Evolutionary conservation across 2,797 vertebrate species (phyloP).

Genomic region (Psittacula echo): DNA sequence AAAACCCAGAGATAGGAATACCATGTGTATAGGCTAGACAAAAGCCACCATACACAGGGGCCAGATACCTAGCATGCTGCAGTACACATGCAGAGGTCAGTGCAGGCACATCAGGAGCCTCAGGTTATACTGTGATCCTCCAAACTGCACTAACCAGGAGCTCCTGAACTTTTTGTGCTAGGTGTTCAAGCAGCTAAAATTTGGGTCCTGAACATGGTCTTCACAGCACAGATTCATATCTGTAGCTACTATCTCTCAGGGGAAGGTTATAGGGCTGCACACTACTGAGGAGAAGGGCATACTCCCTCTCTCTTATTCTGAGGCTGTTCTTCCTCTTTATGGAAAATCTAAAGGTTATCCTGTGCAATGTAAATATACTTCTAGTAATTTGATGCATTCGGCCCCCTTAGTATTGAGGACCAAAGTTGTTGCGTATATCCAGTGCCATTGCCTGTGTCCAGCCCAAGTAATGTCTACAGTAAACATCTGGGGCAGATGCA

Average conservation of each 20-base stretch:
- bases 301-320: background rate
- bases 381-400: background rate
- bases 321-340: background rate
- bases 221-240: background rate
- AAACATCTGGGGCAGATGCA: background rate
- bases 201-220: background rate
- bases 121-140: background rate
- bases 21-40: rapidly evolving
- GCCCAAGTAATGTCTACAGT: background rate
- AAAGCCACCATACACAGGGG: background rate
- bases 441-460: background rate
- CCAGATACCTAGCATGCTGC: background rate
- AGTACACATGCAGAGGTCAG: background rate
- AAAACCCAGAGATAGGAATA: background rate
- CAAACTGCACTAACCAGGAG: background rate
- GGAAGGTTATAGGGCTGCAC: conserved; percentile 25
- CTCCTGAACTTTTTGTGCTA: background rate
- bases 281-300: background rate
- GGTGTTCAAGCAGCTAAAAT: background rate
- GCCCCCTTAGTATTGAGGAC: background rate
- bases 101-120: rapidly evolving
- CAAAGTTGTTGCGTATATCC: background rate
- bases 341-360: background rate
- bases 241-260: conserved; percentile 24
- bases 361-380: background rate